These are phyloP conservation scores for Alentia gelatinosa DNA, from an alignment of 2,888 invertebrate species.

Conservation along the genomic window DNA sequence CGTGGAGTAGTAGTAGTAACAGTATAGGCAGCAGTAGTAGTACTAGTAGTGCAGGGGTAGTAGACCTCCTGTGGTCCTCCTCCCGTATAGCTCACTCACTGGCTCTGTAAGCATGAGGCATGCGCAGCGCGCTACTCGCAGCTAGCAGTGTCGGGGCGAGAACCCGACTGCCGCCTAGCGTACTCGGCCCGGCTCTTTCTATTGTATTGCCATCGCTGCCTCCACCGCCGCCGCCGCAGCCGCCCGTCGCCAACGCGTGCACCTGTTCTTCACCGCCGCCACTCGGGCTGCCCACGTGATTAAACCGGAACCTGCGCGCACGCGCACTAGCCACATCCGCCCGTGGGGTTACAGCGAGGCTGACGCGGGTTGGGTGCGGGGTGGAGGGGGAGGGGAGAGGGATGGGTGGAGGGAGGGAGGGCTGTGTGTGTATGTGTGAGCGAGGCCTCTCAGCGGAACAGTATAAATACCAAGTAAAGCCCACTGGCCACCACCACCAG, in stretches of 20 bases:
- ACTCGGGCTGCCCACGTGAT: background rate
- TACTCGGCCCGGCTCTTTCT: background rate
- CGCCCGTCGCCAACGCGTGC: background rate
- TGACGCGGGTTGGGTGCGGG: background rate
- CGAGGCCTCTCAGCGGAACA: background rate
- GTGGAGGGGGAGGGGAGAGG: background rate
- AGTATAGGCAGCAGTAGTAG: background rate
- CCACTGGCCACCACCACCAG: background rate
- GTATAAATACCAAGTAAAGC: background rate
- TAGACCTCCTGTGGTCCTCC: background rate
- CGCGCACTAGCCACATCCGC: slow-evolving; percentile 38
- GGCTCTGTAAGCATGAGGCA: background rate
- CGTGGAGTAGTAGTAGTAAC: background rate
- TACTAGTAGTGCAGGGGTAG: background rate
- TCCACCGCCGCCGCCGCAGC: background rate
- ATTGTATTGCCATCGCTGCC: background rate
- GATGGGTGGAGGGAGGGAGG: background rate
- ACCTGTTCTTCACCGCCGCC: background rate
- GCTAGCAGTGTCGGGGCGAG: background rate
- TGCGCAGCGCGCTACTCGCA: background rate
- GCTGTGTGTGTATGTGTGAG: background rate
- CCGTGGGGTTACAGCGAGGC: background rate
- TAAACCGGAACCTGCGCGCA: background rate
- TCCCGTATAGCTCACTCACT: background rate
- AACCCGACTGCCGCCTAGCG: slow-evolving; percentile 15